Base-by-base conservation (phyloP, 2,888 invertebrate genomes). In the Petrophora chlorosata region DNA sequence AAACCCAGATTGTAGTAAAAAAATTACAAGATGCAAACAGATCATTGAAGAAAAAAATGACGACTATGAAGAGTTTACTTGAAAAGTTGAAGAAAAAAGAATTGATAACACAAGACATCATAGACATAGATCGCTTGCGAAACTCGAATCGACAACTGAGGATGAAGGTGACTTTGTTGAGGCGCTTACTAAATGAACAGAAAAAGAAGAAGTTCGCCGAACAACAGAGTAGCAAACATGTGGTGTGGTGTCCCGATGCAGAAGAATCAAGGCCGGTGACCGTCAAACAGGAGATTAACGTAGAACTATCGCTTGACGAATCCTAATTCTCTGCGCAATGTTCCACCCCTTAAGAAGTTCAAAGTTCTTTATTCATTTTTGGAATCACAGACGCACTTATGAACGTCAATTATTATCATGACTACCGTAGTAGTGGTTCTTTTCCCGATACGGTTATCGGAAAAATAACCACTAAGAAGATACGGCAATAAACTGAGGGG, bases 51-150 rank as follows among this genome's bases (percentile, higher is more conserved):
- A 22, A 3, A 3, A 42, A 36, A 19, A n/a, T 36, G 0, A 35
- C 2, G 14, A 13, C 15, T 4, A n/a, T 36, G 12, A 32, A 25
- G 15, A 19, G 7, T 15, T 22, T 26, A 7, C 3, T 48, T 3
- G 41, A 42, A 9, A 48, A 48, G 15, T 9, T 48, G 9, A 42
- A 48, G 22, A 30, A 26, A 3, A 38, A 32, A 28, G 42, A 38
- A 8, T 10, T 32, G 4, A 9, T 38, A 5, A 32, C 36, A 15
- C 36, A 42, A 32, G 48, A 48, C 0, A 22, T 33, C 22, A 36
- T 48, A 12, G 32, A 36, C 14, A 16, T 48, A 15, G 10, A 42
- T 36, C 25, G 48, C 3, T 33, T 48, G 42, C 35, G 28, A 8
- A 7, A 12, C n/a, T 42, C 42, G 0, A 48, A 48, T 32, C 16